These are phyloP conservation scores for Microctonus aethiopoides DNA, from an alignment of 2,888 invertebrate genomes.

Conservation along the genomic window DNA sequence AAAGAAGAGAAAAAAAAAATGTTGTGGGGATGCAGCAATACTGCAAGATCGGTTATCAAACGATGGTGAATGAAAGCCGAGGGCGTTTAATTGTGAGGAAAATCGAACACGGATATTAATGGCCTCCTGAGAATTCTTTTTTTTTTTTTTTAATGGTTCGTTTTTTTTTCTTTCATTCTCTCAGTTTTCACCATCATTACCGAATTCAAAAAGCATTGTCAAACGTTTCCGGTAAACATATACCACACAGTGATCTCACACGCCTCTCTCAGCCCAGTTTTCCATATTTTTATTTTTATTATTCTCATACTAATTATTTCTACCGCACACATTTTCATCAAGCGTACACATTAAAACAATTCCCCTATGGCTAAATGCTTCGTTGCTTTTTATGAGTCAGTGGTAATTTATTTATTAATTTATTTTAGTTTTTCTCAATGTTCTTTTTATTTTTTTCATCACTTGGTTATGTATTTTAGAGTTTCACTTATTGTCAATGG, in stretches of 20 bases:
- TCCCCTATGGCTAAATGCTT: slow-evolving; percentile 25
- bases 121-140: slow-evolving; percentile 12
- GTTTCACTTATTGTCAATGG: slow-evolving; percentile 34
- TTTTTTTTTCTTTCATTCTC: slow-evolving; percentile 12
- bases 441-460: slow-evolving; percentile 19
- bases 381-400: not conserved
- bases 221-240: slow-evolving; percentile 14
- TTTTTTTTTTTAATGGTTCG: slow-evolving; percentile 19
- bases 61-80: not conserved
- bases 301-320: slow-evolving; percentile 5
- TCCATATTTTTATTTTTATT: slow-evolving; percentile 7
- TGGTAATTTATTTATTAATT: slow-evolving; percentile 15
- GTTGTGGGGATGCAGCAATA: not conserved
- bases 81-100: slow-evolving; percentile 3
- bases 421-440: not conserved
- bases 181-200: slow-evolving; percentile 21
- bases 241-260: slow-evolving; percentile 3
- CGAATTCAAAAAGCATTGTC: not conserved
- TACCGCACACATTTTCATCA: slow-evolving; percentile 16
- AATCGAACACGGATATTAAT: not conserved
- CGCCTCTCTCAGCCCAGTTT: slow-evolving; percentile 28
- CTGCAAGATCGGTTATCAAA: slow-evolving; percentile 16
- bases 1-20: not conserved
- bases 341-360: slow-evolving; percentile 22
- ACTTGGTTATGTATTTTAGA: slow-evolving; percentile 8